phyloP scores from a whole-genome alignment of 2,888 invertebrate species.

The Drosophila mettleri region DNA sequence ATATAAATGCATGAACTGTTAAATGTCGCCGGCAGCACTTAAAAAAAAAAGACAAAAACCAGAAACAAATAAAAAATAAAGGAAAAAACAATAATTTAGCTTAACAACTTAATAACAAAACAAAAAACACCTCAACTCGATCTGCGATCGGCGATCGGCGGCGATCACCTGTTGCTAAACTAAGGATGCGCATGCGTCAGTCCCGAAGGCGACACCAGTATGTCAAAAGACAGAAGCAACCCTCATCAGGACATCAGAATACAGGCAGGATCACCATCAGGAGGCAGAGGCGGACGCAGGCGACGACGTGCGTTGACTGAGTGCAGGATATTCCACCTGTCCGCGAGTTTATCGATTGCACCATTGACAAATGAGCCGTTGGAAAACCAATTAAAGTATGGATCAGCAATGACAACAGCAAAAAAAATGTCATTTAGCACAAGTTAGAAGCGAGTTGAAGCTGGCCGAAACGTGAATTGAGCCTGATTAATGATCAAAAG shows the following conservation, averaged over 20 bases:
- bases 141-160: slow-evolving; percentile 31
- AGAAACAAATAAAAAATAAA: slow-evolving; percentile 47
- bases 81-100: slow-evolving; percentile 67
- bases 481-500: slow-evolving; percentile 42
- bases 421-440: slow-evolving; percentile 15
- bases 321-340: slow-evolving; percentile 79
- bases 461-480: slow-evolving; percentile 51
- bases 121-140: slow-evolving; percentile 58
- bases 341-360: slow-evolving; percentile 76
- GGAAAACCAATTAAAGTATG: slow-evolving; percentile 81
- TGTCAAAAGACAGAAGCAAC: slow-evolving; percentile 38
- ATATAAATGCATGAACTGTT: slow-evolving; percentile 76
- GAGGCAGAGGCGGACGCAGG: background rate
- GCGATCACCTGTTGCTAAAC: slow-evolving; percentile 78
- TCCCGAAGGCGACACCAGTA: slow-evolving; percentile 26
- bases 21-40: slow-evolving; percentile 76
- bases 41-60: slow-evolving; percentile 30
- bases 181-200: slow-evolving; percentile 22
- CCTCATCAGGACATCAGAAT: slow-evolving; percentile 29
- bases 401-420: slow-evolving; percentile 43
- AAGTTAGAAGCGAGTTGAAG: slow-evolving; percentile 1
- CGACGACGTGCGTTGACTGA: slow-evolving; percentile 28
- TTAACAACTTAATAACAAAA: slow-evolving; percentile 84
- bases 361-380: slow-evolving; percentile 81
- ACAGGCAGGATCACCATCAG: background rate